Conservation (phyloP, 2,113 vertebrate genomes). For the Melozone crissalis region DNA sequence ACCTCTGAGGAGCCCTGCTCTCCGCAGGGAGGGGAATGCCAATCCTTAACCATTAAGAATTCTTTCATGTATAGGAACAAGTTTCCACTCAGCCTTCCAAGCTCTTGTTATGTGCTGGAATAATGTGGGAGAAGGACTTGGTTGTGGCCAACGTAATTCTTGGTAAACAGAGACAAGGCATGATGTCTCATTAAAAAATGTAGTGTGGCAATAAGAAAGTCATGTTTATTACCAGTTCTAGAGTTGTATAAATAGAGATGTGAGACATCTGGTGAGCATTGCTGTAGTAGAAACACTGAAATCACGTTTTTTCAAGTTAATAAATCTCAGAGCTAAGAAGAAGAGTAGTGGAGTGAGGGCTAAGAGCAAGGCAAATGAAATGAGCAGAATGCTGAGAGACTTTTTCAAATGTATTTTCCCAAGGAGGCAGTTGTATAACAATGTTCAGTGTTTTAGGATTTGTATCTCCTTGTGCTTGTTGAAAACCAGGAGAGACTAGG, state of each 20-base stretch:
- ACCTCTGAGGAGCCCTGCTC: background rate
- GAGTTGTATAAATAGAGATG: conserved; percentile 52
- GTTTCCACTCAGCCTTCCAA: conserved; percentile 17
- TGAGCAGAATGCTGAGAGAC: background rate
- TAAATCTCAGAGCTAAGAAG: background rate
- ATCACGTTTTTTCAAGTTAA: background rate
- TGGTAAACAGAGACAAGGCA: conserved; percentile 21
- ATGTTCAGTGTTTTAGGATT: background rate
- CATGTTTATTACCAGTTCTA: conserved; percentile 36
- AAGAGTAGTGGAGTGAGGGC: background rate
- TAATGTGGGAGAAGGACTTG: background rate
- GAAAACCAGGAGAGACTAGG: background rate
- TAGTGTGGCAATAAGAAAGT: conserved; percentile 36
- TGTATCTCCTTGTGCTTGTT: background rate
- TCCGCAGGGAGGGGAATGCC: background rate
- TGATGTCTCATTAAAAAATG: conserved; percentile 45
- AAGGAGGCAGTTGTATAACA: background rate
- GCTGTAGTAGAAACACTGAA: conserved; percentile 2
- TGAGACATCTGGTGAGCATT: conserved; percentile 38
- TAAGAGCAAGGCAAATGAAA: background rate
- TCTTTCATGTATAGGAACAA: background rate
- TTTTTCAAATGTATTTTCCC: background rate
- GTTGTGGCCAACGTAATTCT: background rate
- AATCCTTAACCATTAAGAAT: background rate
- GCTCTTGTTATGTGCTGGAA: background rate